phyloP scores from a whole-genome alignment of 2,113 vertebrate genomes.

The Geococcyx californianus region DNA sequence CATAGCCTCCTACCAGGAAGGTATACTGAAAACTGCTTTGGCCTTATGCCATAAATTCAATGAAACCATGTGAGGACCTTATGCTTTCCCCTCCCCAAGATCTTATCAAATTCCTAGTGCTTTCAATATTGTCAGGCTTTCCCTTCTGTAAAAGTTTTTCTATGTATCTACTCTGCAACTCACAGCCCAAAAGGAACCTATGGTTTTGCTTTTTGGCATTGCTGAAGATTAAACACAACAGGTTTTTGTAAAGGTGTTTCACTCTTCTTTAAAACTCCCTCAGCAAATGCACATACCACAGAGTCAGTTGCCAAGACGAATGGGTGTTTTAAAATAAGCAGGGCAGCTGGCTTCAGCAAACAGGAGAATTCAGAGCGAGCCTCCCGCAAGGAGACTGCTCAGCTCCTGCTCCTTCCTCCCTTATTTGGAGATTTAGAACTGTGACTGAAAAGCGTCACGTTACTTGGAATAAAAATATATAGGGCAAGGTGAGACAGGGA shows the following conservation, averaged over 20 bases:
- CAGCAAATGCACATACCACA: not conserved
- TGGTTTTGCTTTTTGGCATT: not conserved
- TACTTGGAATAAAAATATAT: not conserved
- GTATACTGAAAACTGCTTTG: not conserved
- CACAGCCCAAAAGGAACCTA: not conserved
- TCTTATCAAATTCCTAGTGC: not conserved
- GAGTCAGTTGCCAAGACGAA: not conserved
- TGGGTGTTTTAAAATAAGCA: not conserved
- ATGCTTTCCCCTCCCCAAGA: not conserved
- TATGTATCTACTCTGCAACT: not conserved
- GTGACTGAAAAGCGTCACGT: not conserved
- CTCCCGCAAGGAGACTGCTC: not conserved
- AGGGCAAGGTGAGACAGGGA: not conserved
- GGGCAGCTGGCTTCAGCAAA: not conserved
- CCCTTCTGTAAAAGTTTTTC: not conserved
- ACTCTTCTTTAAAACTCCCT: not conserved
- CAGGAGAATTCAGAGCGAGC: not conserved
- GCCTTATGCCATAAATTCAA: not conserved
- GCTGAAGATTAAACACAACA: not conserved
- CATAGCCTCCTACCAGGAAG: too few relatives aligned
- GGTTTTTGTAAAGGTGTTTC: not conserved
- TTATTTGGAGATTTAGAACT: not conserved
- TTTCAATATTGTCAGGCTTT: not conserved
- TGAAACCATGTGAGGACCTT: not conserved
- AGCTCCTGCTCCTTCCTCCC: not conserved